Conservation (phyloP, 1,140 invertebrate genomes). For the Tribolium madens region DNA sequence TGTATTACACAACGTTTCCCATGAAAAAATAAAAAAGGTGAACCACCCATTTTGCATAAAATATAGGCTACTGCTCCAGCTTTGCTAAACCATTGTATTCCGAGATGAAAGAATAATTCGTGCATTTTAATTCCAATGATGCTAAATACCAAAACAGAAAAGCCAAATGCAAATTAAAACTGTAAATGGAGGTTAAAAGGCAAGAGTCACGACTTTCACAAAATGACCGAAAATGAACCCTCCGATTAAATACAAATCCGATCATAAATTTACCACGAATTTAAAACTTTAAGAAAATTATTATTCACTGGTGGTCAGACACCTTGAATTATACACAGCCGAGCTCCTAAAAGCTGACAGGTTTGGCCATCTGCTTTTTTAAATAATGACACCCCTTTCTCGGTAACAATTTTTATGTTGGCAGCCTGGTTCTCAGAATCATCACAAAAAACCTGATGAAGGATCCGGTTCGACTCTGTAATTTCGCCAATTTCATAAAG, state of each 20-base stretch:
- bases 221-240: conserved; percentile 16
- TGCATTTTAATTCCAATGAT: conserved; percentile 1
- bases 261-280: background rate
- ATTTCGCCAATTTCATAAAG: background rate
- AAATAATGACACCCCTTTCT: conserved; percentile 26
- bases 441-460: background rate
- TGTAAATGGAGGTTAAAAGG: conserved; percentile 31
- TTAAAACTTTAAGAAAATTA: background rate
- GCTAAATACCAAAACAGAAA: conserved; percentile 6
- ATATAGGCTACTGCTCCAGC: background rate
- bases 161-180: conserved; percentile 20
- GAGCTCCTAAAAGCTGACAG: background rate
- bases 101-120: background rate
- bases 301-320: background rate
- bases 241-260: too few species aligned
- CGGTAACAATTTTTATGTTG: conserved; percentile 6
- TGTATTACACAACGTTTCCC: conserved; percentile 23
- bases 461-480: conserved; percentile 9
- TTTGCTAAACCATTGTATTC: background rate
- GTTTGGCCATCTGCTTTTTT: conserved; percentile 16
- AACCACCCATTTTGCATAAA: conserved; percentile 1
- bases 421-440: background rate
- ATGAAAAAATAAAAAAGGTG: conserved; percentile 30
- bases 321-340: background rate
- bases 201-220: conserved; percentile 13